These are phyloP conservation scores for Agrotis segetum DNA, from an alignment of 2,888 invertebrate species.

Conservation along the genomic window DNA sequence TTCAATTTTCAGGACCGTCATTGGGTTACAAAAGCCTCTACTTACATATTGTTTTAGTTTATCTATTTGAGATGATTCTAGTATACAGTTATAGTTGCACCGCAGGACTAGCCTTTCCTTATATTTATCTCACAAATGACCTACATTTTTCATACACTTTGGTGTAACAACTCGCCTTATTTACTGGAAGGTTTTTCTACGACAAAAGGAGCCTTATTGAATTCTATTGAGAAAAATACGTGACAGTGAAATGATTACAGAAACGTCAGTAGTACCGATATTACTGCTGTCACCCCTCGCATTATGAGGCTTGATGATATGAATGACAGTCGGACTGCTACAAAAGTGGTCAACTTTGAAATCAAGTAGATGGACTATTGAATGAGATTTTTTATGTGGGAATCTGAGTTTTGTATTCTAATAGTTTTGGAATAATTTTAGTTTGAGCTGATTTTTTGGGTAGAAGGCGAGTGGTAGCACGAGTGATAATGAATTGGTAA, in stretches of 20 bases:
- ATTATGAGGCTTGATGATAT: slow-evolving; percentile 51
- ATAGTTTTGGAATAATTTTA: not conserved
- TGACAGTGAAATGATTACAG: slow-evolving; percentile 72
- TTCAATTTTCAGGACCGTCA: no score
- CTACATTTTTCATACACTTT: slow-evolving; percentile 23
- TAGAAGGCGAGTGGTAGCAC: no score
- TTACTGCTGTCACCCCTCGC: slow-evolving; percentile 59
- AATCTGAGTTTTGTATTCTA: not conserved
- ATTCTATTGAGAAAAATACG: slow-evolving; percentile 83
- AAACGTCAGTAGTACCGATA: slow-evolving; percentile 56
- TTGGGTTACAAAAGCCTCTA: no score
- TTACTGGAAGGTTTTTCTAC: slow-evolving; percentile 76
- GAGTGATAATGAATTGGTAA: no score
- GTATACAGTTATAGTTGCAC: not conserved
- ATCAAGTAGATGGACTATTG: slow-evolving; percentile 11
- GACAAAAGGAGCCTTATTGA: slow-evolving; percentile 82
- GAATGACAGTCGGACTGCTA: slow-evolving; percentile 32
- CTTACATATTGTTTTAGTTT: not conserved
- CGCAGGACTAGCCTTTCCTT: no score
- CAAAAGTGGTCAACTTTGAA: slow-evolving; percentile 47
- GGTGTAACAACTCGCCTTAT: slow-evolving; percentile 70
- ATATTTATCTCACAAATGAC: not conserved
- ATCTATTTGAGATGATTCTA: not conserved
- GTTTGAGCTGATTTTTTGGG: no score
- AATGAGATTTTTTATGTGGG: slow-evolving; percentile 30